These are phyloP conservation scores for Magallana ariakensis DNA, from an alignment of 1,140 invertebrate genomes.

Conservation along the genomic window DNA sequence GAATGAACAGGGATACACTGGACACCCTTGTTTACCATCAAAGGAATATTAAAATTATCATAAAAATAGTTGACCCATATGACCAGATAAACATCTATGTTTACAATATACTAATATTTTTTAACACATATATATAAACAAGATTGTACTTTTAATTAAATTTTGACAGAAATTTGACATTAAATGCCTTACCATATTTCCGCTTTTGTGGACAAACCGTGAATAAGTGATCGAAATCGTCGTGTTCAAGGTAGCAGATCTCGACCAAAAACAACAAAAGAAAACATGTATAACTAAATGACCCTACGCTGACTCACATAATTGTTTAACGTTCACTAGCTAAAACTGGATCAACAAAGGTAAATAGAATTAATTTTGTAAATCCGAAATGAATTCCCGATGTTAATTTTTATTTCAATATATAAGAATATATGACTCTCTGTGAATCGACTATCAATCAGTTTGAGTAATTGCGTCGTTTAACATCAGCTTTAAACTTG, in stretches of 20 bases:
- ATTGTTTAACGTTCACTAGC: not conserved
- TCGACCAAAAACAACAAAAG: not conserved
- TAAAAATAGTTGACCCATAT: no score
- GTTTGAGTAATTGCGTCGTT: not conserved
- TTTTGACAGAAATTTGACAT: not conserved
- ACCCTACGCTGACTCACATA: conserved; percentile 1
- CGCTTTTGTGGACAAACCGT: not conserved
- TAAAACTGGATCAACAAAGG: not conserved
- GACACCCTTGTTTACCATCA: no score
- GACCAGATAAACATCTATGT: no score
- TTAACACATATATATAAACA: not conserved
- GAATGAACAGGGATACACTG: no score
- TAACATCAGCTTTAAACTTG: not conserved
- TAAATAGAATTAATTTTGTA: not conserved
- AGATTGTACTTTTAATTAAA: not conserved
- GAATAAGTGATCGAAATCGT: not conserved
- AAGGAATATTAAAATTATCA: no score
- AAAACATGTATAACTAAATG: not conserved
- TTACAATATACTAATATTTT: not conserved
- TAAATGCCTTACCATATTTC: not conserved
- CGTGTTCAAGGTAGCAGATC: not conserved
- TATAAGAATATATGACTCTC: not conserved
- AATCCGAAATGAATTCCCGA: not conserved
- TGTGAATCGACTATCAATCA: conserved; percentile 1
- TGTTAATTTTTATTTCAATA: not conserved